Conservation (phyloP, 2,797 vertebrate genomes). For the Choloepus didactylus region DNA sequence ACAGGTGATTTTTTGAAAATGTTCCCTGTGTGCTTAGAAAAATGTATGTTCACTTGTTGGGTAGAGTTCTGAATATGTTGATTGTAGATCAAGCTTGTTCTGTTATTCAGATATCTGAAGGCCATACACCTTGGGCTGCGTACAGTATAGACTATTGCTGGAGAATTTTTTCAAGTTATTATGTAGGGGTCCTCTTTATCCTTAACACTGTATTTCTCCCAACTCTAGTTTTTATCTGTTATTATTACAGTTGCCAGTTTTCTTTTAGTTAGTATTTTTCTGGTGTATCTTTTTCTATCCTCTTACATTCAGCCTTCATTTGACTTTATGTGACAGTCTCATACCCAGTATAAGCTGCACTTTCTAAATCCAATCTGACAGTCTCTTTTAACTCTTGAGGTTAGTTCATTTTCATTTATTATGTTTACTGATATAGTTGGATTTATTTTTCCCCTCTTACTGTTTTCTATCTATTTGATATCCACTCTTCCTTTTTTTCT, state of each 20-base stretch:
- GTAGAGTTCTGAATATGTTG: neutral
- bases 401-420: conserved; percentile 3
- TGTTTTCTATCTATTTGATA: conserved; percentile 22
- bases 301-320: neutral
- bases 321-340: neutral
- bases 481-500: neutral
- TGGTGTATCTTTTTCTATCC: neutral
- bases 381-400: neutral
- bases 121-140: neutral
- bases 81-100: neutral
- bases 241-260: neutral
- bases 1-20: neutral
- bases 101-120: neutral
- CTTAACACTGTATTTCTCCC: neutral
- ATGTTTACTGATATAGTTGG: neutral
- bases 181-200: neutral
- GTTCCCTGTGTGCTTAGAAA: neutral
- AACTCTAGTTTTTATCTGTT: neutral
- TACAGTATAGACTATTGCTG: neutral
- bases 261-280: conserved; percentile 22
- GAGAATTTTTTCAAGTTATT: neutral
- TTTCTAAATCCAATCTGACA: neutral
- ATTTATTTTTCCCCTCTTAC: neutral
- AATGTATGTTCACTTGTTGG: neutral
- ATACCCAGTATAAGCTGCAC: neutral